Conservation (phyloP, 2,888 invertebrate species). For the Unio pictorum region DNA sequence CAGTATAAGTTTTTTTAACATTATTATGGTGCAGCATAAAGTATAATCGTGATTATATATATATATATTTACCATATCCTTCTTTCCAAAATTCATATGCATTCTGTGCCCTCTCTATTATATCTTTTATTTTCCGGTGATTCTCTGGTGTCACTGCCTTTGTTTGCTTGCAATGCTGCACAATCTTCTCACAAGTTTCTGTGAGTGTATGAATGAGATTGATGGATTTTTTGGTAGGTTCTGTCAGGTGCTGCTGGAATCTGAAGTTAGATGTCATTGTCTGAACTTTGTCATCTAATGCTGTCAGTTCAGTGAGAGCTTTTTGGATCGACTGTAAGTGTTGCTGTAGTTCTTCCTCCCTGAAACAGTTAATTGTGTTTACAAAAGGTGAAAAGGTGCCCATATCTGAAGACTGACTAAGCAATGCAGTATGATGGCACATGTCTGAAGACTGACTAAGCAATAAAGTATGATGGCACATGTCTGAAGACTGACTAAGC, state of each 20-base stretch:
- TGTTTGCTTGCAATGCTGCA: background rate
- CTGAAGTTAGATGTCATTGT: slow-evolving; percentile 16
- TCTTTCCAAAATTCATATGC: slow-evolving; percentile 37
- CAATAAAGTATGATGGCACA: no score
- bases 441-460: no score
- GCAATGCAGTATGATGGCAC: no score
- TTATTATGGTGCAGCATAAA: no score
- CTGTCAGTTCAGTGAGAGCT: slow-evolving; percentile 21
- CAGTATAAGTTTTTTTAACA: no score
- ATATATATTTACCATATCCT: slow-evolving; percentile 34
- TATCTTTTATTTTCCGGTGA: slow-evolving; percentile 22
- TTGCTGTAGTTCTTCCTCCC: slow-evolving; percentile 39
- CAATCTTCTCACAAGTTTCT: slow-evolving; percentile 8
- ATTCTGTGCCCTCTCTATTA: slow-evolving; percentile 28
- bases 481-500: no score
- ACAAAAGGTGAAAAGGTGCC: no score
- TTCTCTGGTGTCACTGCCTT: slow-evolving; percentile 15
- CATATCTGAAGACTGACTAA: no score
- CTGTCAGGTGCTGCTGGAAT: slow-evolving; percentile 31
- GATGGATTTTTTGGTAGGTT: slow-evolving; percentile 32
- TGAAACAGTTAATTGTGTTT: slow-evolving; percentile 4
- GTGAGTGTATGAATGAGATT: slow-evolving; percentile 17
- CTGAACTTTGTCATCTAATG: slow-evolving; percentile 20
- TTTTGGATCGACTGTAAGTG: slow-evolving; percentile 25
- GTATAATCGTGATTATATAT: no score